Evolutionary conservation across 2,797 vertebrate species (phyloP).

Genomic region (Phalloptychus januarius): DNA sequence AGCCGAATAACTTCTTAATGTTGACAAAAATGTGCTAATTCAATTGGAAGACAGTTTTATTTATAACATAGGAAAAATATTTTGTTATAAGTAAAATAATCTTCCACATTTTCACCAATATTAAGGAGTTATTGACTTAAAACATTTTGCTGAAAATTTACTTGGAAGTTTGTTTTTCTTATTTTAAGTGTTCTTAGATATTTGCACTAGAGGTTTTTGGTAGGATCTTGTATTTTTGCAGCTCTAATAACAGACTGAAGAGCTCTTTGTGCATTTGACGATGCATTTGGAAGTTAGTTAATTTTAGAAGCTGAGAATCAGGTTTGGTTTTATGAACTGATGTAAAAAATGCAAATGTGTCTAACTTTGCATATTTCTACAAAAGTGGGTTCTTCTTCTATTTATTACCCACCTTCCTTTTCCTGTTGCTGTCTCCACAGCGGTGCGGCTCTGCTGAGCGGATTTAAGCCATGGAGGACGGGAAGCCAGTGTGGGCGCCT

Average conservation of each 20-base stretch:
- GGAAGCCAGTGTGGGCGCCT: conserved; percentile 98
- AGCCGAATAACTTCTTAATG: too few relatives aligned
- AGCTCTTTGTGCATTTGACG: too few relatives aligned
- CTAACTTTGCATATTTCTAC: conserved; percentile 44
- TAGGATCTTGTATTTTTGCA: neutral
- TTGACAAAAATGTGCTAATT: too few relatives aligned
- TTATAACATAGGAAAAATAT: too few relatives aligned
- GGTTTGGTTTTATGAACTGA: conserved; percentile 10
- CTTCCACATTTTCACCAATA: too few relatives aligned
- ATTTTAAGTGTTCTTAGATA: too few relatives aligned
- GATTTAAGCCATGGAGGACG: conserved; percentile 91
- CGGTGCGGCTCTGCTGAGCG: conserved; percentile 60
- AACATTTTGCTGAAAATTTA: too few relatives aligned
- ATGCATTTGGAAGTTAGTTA: neutral
- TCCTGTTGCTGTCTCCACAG: conserved; percentile 40
- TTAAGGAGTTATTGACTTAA: too few relatives aligned
- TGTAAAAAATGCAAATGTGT: conserved; percentile 41
- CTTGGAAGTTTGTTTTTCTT: too few relatives aligned
- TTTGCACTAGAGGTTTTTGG: too few relatives aligned
- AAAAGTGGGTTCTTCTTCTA: neutral
- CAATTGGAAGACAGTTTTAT: too few relatives aligned
- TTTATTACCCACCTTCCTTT: neutral
- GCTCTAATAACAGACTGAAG: neutral
- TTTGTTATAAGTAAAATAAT: too few relatives aligned
- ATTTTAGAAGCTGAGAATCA: neutral